These are phyloP conservation scores for Anas capensis DNA, from an alignment of 2,797 vertebrate genomes.

Conservation along the genomic window DNA sequence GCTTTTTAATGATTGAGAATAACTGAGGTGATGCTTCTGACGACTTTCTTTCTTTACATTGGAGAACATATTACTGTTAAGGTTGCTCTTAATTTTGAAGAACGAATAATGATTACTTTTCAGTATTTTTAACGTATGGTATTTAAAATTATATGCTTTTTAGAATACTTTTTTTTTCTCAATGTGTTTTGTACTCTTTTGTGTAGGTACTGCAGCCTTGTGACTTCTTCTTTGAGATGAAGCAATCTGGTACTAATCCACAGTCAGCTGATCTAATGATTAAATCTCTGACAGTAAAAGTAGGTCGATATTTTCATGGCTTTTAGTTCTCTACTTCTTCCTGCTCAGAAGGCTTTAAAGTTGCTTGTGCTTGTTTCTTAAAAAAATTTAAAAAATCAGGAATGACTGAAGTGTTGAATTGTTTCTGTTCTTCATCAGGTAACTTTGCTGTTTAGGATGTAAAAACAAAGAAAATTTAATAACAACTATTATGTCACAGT, in stretches of 20 bases:
- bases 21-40: background rate
- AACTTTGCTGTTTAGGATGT: background rate
- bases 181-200: background rate
- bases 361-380: background rate
- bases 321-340: background rate
- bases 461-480: background rate
- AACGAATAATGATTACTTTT: background rate
- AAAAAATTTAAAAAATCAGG: background rate
- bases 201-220: conserved; percentile 90
- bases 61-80: background rate
- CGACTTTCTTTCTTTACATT: background rate
- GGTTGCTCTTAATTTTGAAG: background rate
- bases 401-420: background rate
- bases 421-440: background rate
- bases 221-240: conserved; percentile 89
- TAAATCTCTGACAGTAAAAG: conserved; percentile 91
- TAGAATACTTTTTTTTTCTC: background rate
- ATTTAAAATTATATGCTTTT: background rate
- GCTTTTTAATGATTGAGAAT: background rate
- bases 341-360: background rate
- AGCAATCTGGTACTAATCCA: conserved; percentile 80
- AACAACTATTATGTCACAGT: background rate
- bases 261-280: conserved; percentile 89
- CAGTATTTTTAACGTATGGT: background rate
- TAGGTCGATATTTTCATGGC: conserved; percentile 62